Evolutionary conservation across 1,140 invertebrate species (phyloP), one percentile per base, ranked within the genome.

Genomic region (Rhynchophorus ferrugineus): DNA sequence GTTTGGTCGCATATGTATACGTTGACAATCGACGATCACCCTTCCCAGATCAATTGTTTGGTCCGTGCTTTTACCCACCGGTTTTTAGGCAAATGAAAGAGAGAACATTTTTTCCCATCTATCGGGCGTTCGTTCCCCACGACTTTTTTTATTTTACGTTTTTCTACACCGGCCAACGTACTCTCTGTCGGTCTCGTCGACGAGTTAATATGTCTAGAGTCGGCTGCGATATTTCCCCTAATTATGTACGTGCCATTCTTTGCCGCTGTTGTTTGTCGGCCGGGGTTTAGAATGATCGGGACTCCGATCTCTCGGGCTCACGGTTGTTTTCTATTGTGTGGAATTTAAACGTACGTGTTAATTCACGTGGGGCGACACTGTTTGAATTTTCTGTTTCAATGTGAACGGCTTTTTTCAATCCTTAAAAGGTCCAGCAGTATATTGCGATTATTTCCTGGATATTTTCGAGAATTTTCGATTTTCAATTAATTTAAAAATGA

Each of bases 21-120:
- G 37, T 38, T 38, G 37, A 38, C 37, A 38, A 38, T 38, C 13
- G 37, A 7, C 37, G 37, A 38, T 38, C 37, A 19, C 37, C 37
- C 37, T 19, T n/a, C 18, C 7, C 13, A 6, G 5, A 19, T 5
- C 37, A 13, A 19, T 19, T 19, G 17, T 38, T 38, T 19, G 37
- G 5, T 5, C 24, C 5, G 24, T 11, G 24, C 33, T 38, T 38
- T 38, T 14, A 38, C 37, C 37, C 37, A 38, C 37, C 37, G 37
- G 37, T 38, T 19, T n/a, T 8, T 14, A 38, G 17, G 37, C 13
- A 38, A 38, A 38, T 19, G 37, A 14, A 19, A 38, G 37, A 38
- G 37, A 38, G 37, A 7, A 5, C 13, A 19, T 14, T 14, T 38
- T 38, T 38, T 38, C 38, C 21, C 22, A 29, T 29, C 24, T 29